Base-by-base conservation (phyloP, 2,888 invertebrate species). In the Thyatira batis region DNA sequence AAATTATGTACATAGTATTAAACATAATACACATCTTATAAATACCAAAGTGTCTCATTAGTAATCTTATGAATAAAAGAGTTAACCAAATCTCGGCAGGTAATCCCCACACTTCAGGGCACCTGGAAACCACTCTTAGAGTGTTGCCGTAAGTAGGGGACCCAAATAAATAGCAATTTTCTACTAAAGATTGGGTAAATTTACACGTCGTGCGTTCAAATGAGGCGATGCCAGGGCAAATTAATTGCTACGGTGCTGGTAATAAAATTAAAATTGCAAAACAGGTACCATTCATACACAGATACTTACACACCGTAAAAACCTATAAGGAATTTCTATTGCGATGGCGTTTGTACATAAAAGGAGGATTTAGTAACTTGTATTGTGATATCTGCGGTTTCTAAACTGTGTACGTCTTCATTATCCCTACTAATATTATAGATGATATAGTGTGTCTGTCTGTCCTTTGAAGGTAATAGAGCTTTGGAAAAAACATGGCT, bases 241-340 rank as follows among this genome's bases (percentile, higher is more conserved):
- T 48, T 48, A 13, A 48, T 48, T 48, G 20, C 48, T 27, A 39
- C 39, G 6, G 39, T 39, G 20, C 17, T 5, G 27, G 48, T 20
- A 48, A 48, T 48, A 27, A 48, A 27, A 48, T 48, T 48, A 27
- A 48, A 27, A 48, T 48, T 48, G 48, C 48, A 20, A 48, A 48
- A 25, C 27, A 48, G 27, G 27, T 48, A 27, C 48, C 27, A 48
- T 48, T 48, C 48, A 48, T 48, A 48, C 48, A 48, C 46, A 20
- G 23, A 45, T 45, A 27, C 17, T 17, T 39, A 39, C 17, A 39
- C 27, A 27, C 10, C 17, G 27, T 48, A 10, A 48, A 48, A 27
- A 28, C 25, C 4, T 27, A 27, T 27, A 48, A 48, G 48, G 48
- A 13, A 1, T 17, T 21, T 20, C 28, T 48, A 27, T 27, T 48